Evolutionary conservation across 1,140 invertebrate species (phyloP).

Genomic region (Bombus sylvicola): DNA sequence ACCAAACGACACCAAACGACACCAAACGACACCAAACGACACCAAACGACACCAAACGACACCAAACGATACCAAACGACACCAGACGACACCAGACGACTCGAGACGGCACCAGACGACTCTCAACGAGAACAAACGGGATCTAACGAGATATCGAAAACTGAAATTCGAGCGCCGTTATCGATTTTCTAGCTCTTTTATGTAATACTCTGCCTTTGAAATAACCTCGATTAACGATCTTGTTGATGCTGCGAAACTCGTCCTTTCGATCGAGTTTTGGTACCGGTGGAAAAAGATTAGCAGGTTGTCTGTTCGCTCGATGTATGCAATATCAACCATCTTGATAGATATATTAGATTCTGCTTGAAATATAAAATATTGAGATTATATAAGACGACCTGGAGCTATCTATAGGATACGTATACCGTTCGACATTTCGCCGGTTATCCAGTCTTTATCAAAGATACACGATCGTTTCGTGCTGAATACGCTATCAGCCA

Average conservation of each 20-base stretch:
- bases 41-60: fast-evolving
- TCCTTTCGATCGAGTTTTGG: background rate
- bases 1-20: fast-evolving
- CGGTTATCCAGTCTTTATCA: background rate
- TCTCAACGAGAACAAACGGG: no score
- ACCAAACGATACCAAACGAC: no score
- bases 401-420: background rate
- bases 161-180: slow-evolving; percentile 18
- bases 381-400: background rate
- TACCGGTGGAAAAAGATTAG: background rate
- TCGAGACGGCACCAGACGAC: no score
- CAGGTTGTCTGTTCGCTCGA: background rate
- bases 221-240: background rate
- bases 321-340: background rate
- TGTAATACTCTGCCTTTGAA: background rate
- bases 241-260: background rate
- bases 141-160: slow-evolving; percentile 5
- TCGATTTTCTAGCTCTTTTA: slow-evolving; percentile 22
- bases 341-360: background rate
- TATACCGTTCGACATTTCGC: slow-evolving; percentile 9
- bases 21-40: no score
- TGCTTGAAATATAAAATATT: slow-evolving; percentile 6
- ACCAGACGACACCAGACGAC: no score
- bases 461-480: slow-evolving; percentile 5
- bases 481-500: background rate